Conservation (phyloP, 2,888 invertebrate genomes). For the Gastracanthus pulcherrimus region DNA sequence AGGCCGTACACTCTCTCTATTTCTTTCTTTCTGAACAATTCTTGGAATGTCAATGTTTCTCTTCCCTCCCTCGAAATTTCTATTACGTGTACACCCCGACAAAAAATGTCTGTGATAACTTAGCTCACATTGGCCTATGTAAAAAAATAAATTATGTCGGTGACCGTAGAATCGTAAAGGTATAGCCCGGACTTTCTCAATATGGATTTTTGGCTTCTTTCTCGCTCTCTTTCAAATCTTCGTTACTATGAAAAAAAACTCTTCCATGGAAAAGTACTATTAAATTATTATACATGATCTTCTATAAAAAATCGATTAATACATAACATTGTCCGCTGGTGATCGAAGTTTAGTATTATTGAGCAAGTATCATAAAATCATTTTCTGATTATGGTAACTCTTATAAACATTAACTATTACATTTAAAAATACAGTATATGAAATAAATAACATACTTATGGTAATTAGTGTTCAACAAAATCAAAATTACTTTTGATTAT, state of each 20-base stretch:
- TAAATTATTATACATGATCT: neutral
- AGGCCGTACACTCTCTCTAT: slow-evolving; percentile 64
- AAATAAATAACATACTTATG: too few species aligned
- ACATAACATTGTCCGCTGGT: too few species aligned
- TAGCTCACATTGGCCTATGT: slow-evolving; percentile 65
- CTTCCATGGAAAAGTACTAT: slow-evolving; percentile 4
- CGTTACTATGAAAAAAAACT: neutral
- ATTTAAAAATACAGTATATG: too few species aligned
- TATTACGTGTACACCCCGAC: slow-evolving; percentile 14
- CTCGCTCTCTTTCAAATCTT: neutral
- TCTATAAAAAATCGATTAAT: too few species aligned
- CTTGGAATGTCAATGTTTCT: neutral
- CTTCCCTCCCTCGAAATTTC: neutral
- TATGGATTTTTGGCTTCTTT: neutral
- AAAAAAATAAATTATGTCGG: slow-evolving; percentile 74
- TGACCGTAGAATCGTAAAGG: slow-evolving; percentile 57
- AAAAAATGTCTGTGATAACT: slow-evolving; percentile 64
- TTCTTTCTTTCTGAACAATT: slow-evolving; percentile 22
- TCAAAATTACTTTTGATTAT: too few species aligned
- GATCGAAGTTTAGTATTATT: too few species aligned
- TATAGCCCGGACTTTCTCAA: slow-evolving; percentile 41
- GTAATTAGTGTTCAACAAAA: too few species aligned
- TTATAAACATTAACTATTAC: too few species aligned
- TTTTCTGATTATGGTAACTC: too few species aligned
- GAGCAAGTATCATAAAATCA: too few species aligned